Evolutionary conservation across 92 coral and sea anemone species (phyloP).

Genomic region (Porites cylindrica): DNA sequence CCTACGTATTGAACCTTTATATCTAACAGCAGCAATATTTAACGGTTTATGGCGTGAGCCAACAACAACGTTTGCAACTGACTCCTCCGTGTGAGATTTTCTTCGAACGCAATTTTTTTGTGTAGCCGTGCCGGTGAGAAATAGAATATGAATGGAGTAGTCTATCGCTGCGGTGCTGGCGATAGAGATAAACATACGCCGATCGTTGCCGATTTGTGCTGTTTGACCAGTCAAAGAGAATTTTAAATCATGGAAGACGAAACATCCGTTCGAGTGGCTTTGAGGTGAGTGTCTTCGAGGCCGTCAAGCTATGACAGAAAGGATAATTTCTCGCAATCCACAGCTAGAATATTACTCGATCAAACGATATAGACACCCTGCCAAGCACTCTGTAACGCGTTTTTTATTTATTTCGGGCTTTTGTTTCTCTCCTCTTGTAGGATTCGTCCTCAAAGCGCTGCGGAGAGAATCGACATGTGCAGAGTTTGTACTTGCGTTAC

Average conservation of each 20-base stretch:
- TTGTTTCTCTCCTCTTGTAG: constrained; percentile 60
- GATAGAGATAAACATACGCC: constrained; percentile 2
- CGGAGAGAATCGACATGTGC: constrained; percentile 98
- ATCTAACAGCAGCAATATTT: constrained; percentile 9
- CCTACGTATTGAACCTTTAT: constrained; percentile 17
- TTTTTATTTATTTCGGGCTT: constrained; percentile 49
- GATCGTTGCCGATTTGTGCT: constrained; percentile 8
- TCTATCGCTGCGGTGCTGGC: constrained; percentile 60
- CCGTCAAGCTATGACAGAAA: background rate
- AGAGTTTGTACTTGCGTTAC: constrained; percentile 93
- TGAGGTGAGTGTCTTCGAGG: constrained; percentile 79
- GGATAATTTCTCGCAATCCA: background rate
- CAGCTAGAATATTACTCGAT: constrained; percentile 28
- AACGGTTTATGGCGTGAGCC: constrained; percentile 27
- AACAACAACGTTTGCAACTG: background rate
- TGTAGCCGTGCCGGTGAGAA: constrained; percentile 26
- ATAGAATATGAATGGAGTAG: constrained; percentile 66
- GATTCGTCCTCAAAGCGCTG: constrained; percentile 99
- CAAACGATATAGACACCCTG: constrained; percentile 58
- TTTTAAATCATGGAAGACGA: constrained; percentile 71
- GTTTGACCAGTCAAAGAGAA: constrained; percentile 34
- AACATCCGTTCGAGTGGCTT: constrained; percentile 95
- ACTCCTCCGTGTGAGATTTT: background rate
- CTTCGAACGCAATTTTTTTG: background rate
- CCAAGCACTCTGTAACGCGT: constrained; percentile 41